Evolutionary conservation across 2,113 vertebrate species (phyloP), one percentile per base, ranked within the genome.

Genomic region (Lanius collurio): DNA sequence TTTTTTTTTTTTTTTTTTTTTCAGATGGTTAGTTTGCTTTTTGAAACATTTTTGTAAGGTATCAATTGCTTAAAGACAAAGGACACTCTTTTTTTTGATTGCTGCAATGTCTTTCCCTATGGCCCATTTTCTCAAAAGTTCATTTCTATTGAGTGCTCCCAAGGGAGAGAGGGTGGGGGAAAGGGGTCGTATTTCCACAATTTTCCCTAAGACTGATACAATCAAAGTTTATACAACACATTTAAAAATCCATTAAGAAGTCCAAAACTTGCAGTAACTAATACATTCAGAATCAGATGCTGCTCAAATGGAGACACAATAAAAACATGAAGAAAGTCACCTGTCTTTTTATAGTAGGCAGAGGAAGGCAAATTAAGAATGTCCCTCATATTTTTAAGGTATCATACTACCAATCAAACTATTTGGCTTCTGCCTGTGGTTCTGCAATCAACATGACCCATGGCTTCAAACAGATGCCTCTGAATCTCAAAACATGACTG

Each of bases 141-240:
- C 44, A 7, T 73, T 55, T 86, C 18, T 33, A 59, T 33, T 13
- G 60, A 49, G 15, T 47, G 27, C 11, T 46, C 21, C 28, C 14
- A 16, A 10, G 6, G 6, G 5, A 6, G 21, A 6, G 21, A n/a
- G 15, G 8, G 8, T 37, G 13, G 7, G 24, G 10, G 8, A 39
- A 37, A 26, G 15, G 57, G 10, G 30, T 26, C 0, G 0, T 57
- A 14, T 31, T 70, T 73, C 37, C 44, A 30, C 17, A n/a, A 37
- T 16, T 63, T 90, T 63, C 55, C 41, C 0, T 56, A 81, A 35
- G 30, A 46, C 7, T 13, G 46, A 59, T 5, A 56, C 5, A 59
- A 85, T 52, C 27, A 49, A 67, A 37, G 10, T 68, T 91, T 33
- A 71, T 24, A 11, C 33, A 82, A 55, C 7, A 46, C 14, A 50